Conservation (phyloP, 2,113 vertebrate genomes). For the Corythornis vintsioides region DNA sequence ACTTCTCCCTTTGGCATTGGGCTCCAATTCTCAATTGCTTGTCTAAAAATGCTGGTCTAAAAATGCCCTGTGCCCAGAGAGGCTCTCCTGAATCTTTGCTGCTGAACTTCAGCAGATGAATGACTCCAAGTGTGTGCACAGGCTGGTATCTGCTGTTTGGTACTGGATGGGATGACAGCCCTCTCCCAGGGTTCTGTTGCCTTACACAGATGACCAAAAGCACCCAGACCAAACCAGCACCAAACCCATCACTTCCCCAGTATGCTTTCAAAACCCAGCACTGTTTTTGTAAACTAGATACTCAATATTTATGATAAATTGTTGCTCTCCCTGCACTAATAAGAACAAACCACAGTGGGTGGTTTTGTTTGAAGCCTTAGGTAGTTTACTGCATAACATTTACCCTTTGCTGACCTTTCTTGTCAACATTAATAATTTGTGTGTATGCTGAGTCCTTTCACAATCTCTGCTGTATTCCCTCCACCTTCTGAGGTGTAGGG, state of each 20-base stretch:
- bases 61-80: background rate
- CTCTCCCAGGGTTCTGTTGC: background rate
- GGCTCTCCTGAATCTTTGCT: background rate
- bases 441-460: background rate
- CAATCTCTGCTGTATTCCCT: background rate
- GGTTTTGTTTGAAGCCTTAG: background rate
- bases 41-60: background rate
- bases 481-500: background rate
- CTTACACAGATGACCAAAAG: background rate
- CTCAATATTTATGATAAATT: background rate
- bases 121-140: too few relatives aligned
- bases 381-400: background rate
- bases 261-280: background rate
- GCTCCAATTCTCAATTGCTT: rapidly evolving
- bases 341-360: background rate
- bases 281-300: background rate
- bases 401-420: background rate
- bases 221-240: background rate
- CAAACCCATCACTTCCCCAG: background rate
- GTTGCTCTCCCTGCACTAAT: background rate
- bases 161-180: background rate
- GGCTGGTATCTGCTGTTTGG: background rate
- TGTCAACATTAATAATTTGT: background rate
- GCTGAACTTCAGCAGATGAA: background rate
- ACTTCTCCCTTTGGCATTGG: rapidly evolving